Percentiles rank a stretch among this genome's conserved stretches.
These are phyloP conservation scores for Neogobius melanostomus DNA, from an alignment of 2,113 vertebrate species.

Conservation along the genomic window DNA sequence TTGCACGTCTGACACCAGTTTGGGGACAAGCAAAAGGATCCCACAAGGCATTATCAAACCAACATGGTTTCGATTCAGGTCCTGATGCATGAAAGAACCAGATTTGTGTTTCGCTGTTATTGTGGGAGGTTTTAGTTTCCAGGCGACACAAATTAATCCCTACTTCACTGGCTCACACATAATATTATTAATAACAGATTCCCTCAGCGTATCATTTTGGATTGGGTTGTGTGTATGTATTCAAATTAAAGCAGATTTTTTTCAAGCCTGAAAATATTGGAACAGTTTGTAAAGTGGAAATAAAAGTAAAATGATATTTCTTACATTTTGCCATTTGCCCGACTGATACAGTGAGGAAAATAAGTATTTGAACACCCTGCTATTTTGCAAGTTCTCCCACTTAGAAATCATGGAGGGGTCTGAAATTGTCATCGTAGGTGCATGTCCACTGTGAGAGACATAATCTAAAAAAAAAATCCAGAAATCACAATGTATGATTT, in stretches of 20 bases:
- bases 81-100: conserved; percentile 1
- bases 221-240: not conserved
- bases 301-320: not conserved
- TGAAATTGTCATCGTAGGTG: too few species aligned
- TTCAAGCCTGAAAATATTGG: conserved; percentile 18
- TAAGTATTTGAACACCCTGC: too few species aligned
- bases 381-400: too few species aligned
- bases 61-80: not conserved
- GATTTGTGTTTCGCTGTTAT: not conserved
- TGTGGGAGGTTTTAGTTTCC: conserved; percentile 7
- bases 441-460: too few species aligned
- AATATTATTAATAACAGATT: conserved; percentile 11
- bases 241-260: conserved; percentile 17
- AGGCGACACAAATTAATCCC: conserved; percentile 11
- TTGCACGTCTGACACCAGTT: not conserved
- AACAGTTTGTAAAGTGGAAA: conserved; percentile 4
- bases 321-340: not conserved
- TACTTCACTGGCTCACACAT: conserved; percentile 4
- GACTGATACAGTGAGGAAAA: too few species aligned
- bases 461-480: too few species aligned
- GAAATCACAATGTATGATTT: too few species aligned
- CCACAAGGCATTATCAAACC: not conserved
- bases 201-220: not conserved
- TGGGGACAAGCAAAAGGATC: not conserved
- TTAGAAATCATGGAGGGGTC: too few species aligned